These are phyloP conservation scores for Melanotaenia trifasciata DNA, from an alignment of 2,797 vertebrate species.

Conservation along the genomic window DNA sequence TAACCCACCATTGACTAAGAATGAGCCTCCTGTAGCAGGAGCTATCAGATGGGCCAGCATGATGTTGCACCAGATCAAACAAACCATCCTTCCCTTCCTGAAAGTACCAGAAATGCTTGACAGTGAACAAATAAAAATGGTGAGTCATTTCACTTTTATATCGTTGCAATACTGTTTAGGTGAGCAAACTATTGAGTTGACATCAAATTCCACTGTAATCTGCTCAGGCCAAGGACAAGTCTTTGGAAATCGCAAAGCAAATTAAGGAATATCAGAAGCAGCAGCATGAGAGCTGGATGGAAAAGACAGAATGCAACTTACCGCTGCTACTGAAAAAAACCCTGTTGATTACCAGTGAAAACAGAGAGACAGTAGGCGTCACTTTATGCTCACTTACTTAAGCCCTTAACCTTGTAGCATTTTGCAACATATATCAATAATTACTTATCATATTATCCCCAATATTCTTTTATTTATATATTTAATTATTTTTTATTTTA, in stretches of 20 bases:
- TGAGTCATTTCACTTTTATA: constrained; percentile 59
- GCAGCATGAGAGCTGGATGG: constrained; percentile 85
- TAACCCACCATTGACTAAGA: constrained; percentile 86
- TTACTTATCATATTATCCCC: neutral
- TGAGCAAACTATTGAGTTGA: neutral
- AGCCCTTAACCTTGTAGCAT: neutral
- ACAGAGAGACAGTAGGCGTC: constrained; percentile 66
- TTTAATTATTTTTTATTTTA: constrained; percentile 5
- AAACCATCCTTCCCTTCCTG: constrained; percentile 86
- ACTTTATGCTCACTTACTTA: constrained; percentile 5
- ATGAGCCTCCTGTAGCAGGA: constrained; percentile 89
- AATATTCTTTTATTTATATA: constrained; percentile 1
- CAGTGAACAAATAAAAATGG: constrained; percentile 81
- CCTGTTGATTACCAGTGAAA: constrained; percentile 74
- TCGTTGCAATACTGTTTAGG: neutral
- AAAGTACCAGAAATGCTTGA: constrained; percentile 84
- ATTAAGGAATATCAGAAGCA: constrained; percentile 85
- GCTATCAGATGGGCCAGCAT: constrained; percentile 89
- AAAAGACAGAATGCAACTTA: constrained; percentile 73
- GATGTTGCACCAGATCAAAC: constrained; percentile 86
- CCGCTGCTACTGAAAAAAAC: constrained; percentile 85
- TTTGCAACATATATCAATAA: neutral
- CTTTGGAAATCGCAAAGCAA: constrained; percentile 79
- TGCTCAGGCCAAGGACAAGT: constrained; percentile 86
- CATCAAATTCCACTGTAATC: constrained; percentile 10